These are phyloP conservation scores for Tenualosa thibaudeaui DNA, from an alignment of 2,797 vertebrate genomes.

Conservation along the genomic window DNA sequence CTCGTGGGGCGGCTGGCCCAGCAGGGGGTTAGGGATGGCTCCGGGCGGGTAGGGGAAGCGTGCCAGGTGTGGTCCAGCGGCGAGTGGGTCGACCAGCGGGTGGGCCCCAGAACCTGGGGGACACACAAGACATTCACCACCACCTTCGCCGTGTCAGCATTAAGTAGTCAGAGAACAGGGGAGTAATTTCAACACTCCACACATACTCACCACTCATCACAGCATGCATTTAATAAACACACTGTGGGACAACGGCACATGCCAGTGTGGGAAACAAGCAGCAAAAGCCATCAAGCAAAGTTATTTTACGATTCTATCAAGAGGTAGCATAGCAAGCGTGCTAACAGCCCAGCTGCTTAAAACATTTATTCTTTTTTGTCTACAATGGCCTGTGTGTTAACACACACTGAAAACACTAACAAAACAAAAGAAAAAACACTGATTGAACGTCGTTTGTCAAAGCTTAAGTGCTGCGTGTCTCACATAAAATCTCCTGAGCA, in stretches of 20 bases:
- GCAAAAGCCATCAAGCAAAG: conserved; percentile 17
- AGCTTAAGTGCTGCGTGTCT: conserved; percentile 8
- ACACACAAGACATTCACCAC: conserved; percentile 83
- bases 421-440: neutral
- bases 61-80: conserved; percentile 91
- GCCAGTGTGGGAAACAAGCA: conserved; percentile 11
- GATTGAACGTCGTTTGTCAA: neutral
- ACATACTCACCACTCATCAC: conserved; percentile 38
- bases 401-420: neutral
- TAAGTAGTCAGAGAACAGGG: conserved; percentile 62
- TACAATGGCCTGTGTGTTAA: conserved; percentile 21
- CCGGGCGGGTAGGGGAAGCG: conserved; percentile 97
- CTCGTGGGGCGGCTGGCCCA: conserved; percentile 92
- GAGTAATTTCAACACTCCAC: conserved; percentile 32
- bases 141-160: conserved; percentile 76
- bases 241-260: conserved; percentile 10
- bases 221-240: conserved; percentile 9
- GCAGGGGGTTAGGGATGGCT: conserved; percentile 91
- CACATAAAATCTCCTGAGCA: conserved; percentile 14
- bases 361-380: neutral
- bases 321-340: neutral
- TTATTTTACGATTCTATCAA: neutral
- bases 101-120: conserved; percentile 90
- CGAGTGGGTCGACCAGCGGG: conserved; percentile 91
- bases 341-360: neutral